These are phyloP conservation scores for Sarcophaga bullata DNA, from an alignment of 1,140 invertebrate genomes.

Conservation along the genomic window DNA sequence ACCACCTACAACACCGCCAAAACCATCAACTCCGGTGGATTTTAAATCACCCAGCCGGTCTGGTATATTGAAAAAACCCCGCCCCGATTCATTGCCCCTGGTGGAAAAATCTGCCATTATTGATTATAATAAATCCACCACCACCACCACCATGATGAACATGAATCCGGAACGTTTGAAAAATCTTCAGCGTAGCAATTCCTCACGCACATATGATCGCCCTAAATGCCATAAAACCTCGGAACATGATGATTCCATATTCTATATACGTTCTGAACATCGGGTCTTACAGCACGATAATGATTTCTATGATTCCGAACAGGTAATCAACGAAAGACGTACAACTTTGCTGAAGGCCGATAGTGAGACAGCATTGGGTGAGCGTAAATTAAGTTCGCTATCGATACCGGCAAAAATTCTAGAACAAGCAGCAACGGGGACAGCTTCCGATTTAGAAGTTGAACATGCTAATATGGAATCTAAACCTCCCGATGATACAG, in stretches of 20 bases:
- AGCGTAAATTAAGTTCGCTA: constrained; percentile 50
- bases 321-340: constrained; percentile 61
- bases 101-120: background rate
- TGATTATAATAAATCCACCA: constrained; percentile 19
- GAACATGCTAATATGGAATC: background rate
- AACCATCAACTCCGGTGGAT: constrained; percentile 19
- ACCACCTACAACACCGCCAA: background rate
- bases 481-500: background rate
- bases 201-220: constrained; percentile 61
- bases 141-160: background rate
- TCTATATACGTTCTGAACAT: constrained; percentile 55
- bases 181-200: constrained; percentile 57
- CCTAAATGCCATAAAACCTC: constrained; percentile 53
- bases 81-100: constrained; percentile 57
- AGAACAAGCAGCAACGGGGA: constrained; percentile 17
- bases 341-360: constrained; percentile 59
- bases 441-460: background rate
- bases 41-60: constrained; percentile 42
- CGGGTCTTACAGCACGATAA: constrained; percentile 49
- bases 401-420: constrained; percentile 38
- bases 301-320: constrained; percentile 61
- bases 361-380: constrained; percentile 58
- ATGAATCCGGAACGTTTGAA: constrained; percentile 33
- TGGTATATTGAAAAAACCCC: constrained; percentile 52
- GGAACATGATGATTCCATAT: constrained; percentile 60